Base-by-base conservation (phyloP, 2,113 vertebrate genomes). In the western clawed frog (Xenopus tropicalis) region DNA sequence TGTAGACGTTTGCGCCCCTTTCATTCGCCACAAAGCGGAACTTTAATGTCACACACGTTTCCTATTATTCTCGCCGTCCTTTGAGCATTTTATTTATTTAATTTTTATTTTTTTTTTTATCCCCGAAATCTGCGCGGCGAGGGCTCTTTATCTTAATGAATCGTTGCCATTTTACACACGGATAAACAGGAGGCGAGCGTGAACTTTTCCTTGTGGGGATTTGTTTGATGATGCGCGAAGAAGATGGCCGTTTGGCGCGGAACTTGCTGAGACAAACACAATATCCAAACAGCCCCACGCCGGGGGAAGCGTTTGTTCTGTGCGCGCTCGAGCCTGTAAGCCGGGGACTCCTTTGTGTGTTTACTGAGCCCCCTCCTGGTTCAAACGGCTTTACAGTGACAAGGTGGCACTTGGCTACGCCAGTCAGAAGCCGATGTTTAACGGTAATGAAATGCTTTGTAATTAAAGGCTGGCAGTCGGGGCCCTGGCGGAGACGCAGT, bases 111-210 rank as follows among this genome's bases (percentile, higher is more conserved):
- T 25, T 25, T 66, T 37, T 61, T 64, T 63, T n/a, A 29, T 72
- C 65, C 65, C 65, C 51, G 51, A 20, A 66, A 63, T 43, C 42
- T 58, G 20, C 66, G 52, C 63, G 5, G 54, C 52, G 54, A 74
- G 71, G 71, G 66, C 54, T 66, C 63, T 74, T 74, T 66, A 74
- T 73, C 63, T 67, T 59, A 74, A 74, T 74, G 71, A 74, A 74
- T 67, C 66, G 63, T 61, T 74, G 67, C 52, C 71, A 23, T 37
- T 74, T 74, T 66, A 66, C 71, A 74, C 71, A 74, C 67, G 63
- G 63, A 74, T 74, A 74, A 74, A 66, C 71, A 73, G 16, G 46
- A 13, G 46, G 57, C 71, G 67, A 65, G 63, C 52, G 46, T 74
- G 71, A 74, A 74, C 71, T 74, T 74, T 67, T 66, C n/a, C 71